Base-by-base conservation (phyloP, 2,888 invertebrate species). In the Diaprepes abbreviatus region DNA sequence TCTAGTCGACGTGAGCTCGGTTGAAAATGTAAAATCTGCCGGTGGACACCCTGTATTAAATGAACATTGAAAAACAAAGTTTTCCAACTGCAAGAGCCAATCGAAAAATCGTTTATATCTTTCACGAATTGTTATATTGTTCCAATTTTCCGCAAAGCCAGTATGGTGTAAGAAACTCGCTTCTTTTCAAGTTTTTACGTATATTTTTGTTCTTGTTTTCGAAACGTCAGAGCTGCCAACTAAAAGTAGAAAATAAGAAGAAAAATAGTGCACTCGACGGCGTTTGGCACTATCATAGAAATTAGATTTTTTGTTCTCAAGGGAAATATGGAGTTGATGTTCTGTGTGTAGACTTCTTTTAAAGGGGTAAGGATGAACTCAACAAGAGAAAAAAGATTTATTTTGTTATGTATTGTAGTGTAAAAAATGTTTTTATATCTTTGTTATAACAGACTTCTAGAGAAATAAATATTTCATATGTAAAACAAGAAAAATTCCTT, bases 241-340 rank as follows among this genome's bases (percentile, higher is more conserved):
- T 48, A 31, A 59, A 60, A 54, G 40, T 67, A 45, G 43, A 67
- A 67, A 67, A 35, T 48, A 59, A 24, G 12, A 50, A 48, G 65
- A 65, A 36, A 31, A 59, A 66, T 66, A 59, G 59, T 66, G 52
- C 59, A 43, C 40, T 40, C 24, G 66, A 45, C 43, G 60, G 38
- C 36, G 50, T 36, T 69, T 69, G 57, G 52, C 64, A 69, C 69
- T 69, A 69, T 69, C 50, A 59, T 57, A 69, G 57, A 68, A 63
- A 68, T 68, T 68, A 68, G 63, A 55, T 68, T 69, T 67, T 63
- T 64, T 50, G 12, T 31, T 45, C 69, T 40, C 58, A 7, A 17
- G 59, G 64, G 69, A 69, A 69, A 64, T 69, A 38, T 48, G n/a
- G 19, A 36, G 33, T 57, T 65, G 65, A 55, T 57, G 65, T 50